Evolutionary conservation across 1,140 invertebrate genomes (phyloP).

Genomic region (Atopsyche davidsoni): DNA sequence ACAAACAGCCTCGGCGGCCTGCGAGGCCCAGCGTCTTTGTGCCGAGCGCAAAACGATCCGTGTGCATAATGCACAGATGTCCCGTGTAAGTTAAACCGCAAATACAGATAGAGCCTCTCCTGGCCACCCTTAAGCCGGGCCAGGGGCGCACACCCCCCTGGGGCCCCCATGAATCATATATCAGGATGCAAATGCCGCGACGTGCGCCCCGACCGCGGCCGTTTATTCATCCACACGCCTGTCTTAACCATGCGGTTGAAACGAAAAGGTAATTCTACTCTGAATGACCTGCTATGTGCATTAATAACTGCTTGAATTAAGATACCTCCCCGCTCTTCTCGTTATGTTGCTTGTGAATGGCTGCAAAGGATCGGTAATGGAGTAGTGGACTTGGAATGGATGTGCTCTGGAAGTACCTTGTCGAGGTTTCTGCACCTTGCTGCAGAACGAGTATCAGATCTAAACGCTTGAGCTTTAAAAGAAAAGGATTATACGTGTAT

Average conservation of each 20-base stretch:
- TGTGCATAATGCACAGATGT: no score
- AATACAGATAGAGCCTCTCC: constrained; percentile 16
- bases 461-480: no score
- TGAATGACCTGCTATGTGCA: no score
- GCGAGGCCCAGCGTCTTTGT: no score
- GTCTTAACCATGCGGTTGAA: constrained; percentile 3
- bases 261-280: constrained; percentile 11
- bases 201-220: constrained; percentile 1
- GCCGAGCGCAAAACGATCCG: no score
- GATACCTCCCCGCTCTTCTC: not conserved
- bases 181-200: constrained; percentile 7
- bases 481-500: no score
- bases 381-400: no score
- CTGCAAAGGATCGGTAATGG: not conserved
- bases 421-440: no score
- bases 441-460: no score
- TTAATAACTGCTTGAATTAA: no score
- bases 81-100: constrained; percentile 10
- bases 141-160: not conserved
- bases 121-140: not conserved
- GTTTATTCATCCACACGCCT: constrained; percentile 15
- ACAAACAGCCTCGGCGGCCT: no score
- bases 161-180: constrained; percentile 9
- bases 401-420: no score
- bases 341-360: not conserved